Conservation (phyloP, 1,140 invertebrate genomes). For the Drosophila truncata region DNA sequence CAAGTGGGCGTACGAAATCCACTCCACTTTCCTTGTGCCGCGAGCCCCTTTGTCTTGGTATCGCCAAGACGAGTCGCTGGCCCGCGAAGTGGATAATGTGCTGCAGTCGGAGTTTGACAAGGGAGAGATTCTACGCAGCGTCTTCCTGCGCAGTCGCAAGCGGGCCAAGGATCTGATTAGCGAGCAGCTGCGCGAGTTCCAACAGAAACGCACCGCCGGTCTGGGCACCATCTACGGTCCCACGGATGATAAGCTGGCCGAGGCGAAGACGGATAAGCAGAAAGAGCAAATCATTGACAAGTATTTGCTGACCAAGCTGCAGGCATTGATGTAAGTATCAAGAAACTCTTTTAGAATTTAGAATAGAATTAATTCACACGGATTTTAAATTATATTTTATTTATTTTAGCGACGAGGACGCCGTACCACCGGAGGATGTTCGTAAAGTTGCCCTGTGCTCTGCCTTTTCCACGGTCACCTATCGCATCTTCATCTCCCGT, state of each 20-base stretch:
- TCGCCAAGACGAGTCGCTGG: slow-evolving; percentile 93
- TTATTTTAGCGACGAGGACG: slow-evolving; percentile 89
- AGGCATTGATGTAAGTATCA: slow-evolving; percentile 88
- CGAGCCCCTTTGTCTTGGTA: slow-evolving; percentile 93
- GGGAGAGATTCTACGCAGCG: slow-evolving; percentile 94
- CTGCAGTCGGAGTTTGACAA: slow-evolving; percentile 93
- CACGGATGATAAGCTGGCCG: slow-evolving; percentile 91
- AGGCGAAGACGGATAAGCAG: slow-evolving; percentile 92
- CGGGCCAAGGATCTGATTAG: slow-evolving; percentile 94
- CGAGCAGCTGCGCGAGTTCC: slow-evolving; percentile 95
- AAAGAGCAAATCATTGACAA: slow-evolving; percentile 92
- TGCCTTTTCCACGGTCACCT: slow-evolving; percentile 92
- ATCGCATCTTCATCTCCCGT: slow-evolving; percentile 82
- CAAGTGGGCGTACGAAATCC: slow-evolving; percentile 99
- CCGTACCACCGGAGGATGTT: slow-evolving; percentile 87
- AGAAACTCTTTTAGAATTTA: too few relatives aligned
- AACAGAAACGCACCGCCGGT: slow-evolving; percentile 95
- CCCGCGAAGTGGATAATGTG: slow-evolving; percentile 94
- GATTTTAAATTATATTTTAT: neutral
- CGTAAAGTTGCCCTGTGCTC: slow-evolving; percentile 90
- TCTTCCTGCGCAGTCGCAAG: slow-evolving; percentile 94
- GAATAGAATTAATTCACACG: too few relatives aligned
- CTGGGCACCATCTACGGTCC: slow-evolving; percentile 95
- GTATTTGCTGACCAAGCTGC: slow-evolving; percentile 90
- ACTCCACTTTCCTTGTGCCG: slow-evolving; percentile 97